phyloP scores from a whole-genome alignment of 1,140 invertebrate genomes.

The Aphelinus atriplicis region DNA sequence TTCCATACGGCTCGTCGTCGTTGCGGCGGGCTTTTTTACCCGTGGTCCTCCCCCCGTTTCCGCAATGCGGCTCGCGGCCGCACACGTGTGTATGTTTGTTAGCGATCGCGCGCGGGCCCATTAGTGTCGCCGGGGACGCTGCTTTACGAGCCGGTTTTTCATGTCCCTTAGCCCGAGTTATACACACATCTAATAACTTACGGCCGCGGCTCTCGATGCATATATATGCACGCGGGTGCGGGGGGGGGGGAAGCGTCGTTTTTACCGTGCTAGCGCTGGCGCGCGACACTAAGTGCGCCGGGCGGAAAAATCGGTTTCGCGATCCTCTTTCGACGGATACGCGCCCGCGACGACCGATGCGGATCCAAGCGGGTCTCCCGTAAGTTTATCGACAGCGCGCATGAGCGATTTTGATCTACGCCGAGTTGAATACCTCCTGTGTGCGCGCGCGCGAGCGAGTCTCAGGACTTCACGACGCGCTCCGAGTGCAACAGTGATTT shows the following conservation, averaged over 20 bases:
- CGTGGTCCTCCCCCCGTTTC: slow-evolving; percentile 15
- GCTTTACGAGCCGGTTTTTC: slow-evolving; percentile 41
- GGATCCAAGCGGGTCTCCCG: too few species aligned
- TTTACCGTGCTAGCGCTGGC: background rate
- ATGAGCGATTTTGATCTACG: background rate
- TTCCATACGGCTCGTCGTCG: slow-evolving; percentile 12
- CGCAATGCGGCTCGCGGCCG: slow-evolving; percentile 24
- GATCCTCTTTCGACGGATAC: too few species aligned
- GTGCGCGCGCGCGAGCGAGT: background rate
- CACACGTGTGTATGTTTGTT: background rate
- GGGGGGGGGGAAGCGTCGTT: slow-evolving; percentile 18
- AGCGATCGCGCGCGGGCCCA: slow-evolving; percentile 7
- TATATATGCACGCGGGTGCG: background rate
- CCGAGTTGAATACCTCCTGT: slow-evolving; percentile 16
- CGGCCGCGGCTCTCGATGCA: slow-evolving; percentile 12
- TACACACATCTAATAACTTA: slow-evolving; percentile 34
- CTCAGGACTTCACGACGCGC: background rate
- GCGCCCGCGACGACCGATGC: too few species aligned
- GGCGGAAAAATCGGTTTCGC: too few species aligned
- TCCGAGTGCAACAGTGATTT: background rate
- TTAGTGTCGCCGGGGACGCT: slow-evolving; percentile 34
- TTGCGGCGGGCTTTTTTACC: background rate
- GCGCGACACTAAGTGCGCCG: background rate
- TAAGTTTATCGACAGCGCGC: too few species aligned
- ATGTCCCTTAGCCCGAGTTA: slow-evolving; percentile 37